Evolutionary conservation across 1,140 invertebrate genomes (phyloP), one percentile per base, ranked within the genome.

Genomic region (Bactericera cockerelli): DNA sequence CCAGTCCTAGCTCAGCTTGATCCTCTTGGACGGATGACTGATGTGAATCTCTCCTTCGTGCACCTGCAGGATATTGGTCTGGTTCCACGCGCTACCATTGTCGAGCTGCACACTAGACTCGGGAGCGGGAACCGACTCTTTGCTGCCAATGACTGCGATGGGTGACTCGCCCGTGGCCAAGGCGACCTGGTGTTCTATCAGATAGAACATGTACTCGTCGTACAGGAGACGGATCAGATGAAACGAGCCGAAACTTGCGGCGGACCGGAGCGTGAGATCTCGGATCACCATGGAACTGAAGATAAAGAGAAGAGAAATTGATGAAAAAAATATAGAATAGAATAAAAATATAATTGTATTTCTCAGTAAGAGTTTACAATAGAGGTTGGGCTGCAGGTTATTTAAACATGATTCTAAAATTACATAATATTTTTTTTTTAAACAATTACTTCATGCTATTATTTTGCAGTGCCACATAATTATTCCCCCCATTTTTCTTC

Each of bases 141-240:
- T 49, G 19, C 42, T 49, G n/a, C 82, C 86, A 82, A 97, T 95
- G 58, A 97, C 91, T 63, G 91, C 89, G 69, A 98, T 96, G 42
- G 92, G 89, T 58, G 93, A 92, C 65, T 89, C 84, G 38, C 85
- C 85, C 36, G 84, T 87, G 25, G 89, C 89, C 68, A 86, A 79
- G 21, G 96, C 95, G 24, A 99, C 92, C 72, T 92, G 86, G 71
- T 95, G 89, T 74, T 99, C 96, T 64, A 99, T 90, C 63, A 98
- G 77, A 73, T 96, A 98, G 76, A 96, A 96, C 87, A 99, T 96
- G 70, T 98, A 99, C 72, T 99, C 97, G 72, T 99, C 95, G 72
- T 95, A 98, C 21, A 99, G 77, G 63, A 99, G 76, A 49, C 95
- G 83, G 67, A 99, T 95, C 53, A 99, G 79, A 77, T 99, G 97